phyloP scores from a whole-genome alignment of 2,113 vertebrate species.

The Xiphorhynchus elegans region DNA sequence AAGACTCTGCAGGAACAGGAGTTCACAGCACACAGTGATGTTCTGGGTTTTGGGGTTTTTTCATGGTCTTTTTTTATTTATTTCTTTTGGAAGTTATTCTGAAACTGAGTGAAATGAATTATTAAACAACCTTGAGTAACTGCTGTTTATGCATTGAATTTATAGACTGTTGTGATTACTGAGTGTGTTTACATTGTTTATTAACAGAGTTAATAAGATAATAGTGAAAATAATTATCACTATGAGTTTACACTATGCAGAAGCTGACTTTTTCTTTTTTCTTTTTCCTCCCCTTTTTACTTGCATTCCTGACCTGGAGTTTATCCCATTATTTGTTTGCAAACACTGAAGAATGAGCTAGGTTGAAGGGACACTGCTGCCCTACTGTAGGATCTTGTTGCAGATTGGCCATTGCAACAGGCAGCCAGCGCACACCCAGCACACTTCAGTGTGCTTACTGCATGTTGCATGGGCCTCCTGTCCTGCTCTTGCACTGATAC shows the following conservation, averaged over 20 bases:
- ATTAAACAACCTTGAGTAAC: slow-evolving; percentile 30
- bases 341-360: not conserved
- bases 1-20: slow-evolving; percentile 16
- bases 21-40: not conserved
- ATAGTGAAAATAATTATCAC: not conserved
- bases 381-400: not conserved
- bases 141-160: not conserved
- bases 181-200: not conserved
- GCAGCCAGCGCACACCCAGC: not conserved
- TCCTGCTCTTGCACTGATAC: accelerated
- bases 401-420: not conserved
- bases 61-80: not conserved
- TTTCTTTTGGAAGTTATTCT: slow-evolving; percentile 41
- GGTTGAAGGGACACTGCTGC: not conserved
- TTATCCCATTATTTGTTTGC: not conserved
- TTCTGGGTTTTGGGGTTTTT: not conserved
- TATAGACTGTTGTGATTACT: not conserved
- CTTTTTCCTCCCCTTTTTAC: not conserved
- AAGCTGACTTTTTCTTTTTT: not conserved
- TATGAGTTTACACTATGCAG: not conserved
- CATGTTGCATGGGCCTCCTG: not conserved
- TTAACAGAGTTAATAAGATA: not conserved
- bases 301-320: not conserved
- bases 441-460: not conserved
- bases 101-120: slow-evolving; percentile 48